Evolutionary conservation across 2,797 vertebrate genomes (phyloP).

Genomic region (Poecilia wingei): DNA sequence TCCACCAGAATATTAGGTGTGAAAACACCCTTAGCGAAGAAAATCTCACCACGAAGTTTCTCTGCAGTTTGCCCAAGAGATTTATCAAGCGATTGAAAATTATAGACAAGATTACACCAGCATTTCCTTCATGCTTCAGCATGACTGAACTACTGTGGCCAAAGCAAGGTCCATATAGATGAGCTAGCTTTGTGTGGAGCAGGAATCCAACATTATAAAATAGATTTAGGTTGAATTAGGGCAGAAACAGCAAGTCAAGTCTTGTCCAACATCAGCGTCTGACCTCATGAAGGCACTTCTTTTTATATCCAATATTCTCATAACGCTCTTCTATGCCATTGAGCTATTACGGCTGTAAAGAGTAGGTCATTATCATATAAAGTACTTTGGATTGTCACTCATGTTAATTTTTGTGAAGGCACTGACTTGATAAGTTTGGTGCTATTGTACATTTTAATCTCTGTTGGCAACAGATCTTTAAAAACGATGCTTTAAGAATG

Average conservation of each 20-base stretch:
- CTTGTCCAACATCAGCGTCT: not conserved
- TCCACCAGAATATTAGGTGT: too few relatives aligned
- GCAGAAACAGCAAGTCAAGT: not conserved
- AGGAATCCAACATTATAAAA: not conserved
- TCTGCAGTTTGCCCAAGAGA: not conserved
- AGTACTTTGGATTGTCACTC: not conserved
- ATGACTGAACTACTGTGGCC: not conserved
- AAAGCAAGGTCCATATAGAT: not conserved
- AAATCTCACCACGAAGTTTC: not conserved
- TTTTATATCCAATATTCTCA: not conserved
- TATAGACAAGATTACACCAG: not conserved
- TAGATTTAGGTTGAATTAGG: not conserved
- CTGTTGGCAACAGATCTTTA: not conserved
- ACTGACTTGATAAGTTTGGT: not conserved
- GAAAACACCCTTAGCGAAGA: too few relatives aligned
- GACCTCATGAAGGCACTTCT: not conserved
- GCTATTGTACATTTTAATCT: not conserved
- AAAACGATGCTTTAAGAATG: constrained; percentile 32
- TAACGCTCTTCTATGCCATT: not conserved
- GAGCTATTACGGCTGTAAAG: not conserved
- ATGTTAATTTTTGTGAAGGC: not conserved
- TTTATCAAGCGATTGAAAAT: not conserved
- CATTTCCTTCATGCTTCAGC: not conserved
- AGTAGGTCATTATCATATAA: not conserved
- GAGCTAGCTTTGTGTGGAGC: not conserved